A percentile compares a stretch with the other conserved stretches of the same genome.
phyloP scores from a whole-genome alignment of 2,888 invertebrate species.

The Geophilus truncorum region DNA sequence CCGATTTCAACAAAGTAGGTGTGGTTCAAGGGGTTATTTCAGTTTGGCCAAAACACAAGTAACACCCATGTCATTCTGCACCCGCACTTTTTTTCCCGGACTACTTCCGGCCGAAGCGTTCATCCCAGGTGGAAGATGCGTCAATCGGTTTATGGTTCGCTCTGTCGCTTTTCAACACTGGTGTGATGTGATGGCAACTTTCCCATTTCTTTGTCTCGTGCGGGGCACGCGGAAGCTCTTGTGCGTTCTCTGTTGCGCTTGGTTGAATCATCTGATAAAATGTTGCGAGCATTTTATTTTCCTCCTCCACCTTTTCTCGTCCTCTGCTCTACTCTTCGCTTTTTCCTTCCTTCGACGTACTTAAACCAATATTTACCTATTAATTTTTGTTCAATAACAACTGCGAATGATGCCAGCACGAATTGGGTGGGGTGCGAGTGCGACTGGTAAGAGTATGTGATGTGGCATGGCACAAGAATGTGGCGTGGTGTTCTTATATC shows the following conservation, averaged over 20 bases:
- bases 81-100: constrained; percentile 8
- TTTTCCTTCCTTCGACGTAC: neutral
- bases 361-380: neutral
- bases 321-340: neutral
- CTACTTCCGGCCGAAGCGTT: constrained; percentile 3
- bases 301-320: neutral
- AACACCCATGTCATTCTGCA: neutral
- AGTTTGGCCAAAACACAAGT: constrained; percentile 6
- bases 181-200: neutral
- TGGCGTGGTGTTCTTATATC: neutral
- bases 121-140: constrained; percentile 27
- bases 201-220: constrained; percentile 25
- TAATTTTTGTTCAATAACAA: neutral
- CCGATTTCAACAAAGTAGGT: constrained; percentile 14
- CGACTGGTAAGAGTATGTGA: no score
- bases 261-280: constrained; percentile 7
- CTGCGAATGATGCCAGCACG: neutral
- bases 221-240: constrained; percentile 17
- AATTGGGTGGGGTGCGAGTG: neutral
- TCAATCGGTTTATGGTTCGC: constrained; percentile 25
- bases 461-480: neutral
- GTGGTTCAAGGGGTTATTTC: constrained; percentile 7
- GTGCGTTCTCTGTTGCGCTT: constrained; percentile 13
- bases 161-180: constrained; percentile 20
- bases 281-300: neutral